These are phyloP conservation scores for Arctopsyche grandis DNA, from an alignment of 1,140 invertebrate genomes.

Conservation along the genomic window DNA sequence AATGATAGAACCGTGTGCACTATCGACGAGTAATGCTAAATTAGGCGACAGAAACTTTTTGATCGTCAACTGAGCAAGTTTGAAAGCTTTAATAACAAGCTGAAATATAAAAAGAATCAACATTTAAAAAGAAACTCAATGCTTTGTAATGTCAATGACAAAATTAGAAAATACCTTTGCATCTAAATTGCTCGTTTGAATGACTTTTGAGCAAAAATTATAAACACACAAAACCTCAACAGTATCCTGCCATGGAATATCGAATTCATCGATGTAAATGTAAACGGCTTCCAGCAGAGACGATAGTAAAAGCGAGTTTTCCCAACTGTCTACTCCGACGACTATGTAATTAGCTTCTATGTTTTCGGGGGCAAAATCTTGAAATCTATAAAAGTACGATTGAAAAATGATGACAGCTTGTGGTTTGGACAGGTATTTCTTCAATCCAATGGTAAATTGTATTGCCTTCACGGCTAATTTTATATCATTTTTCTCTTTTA, in stretches of 20 bases:
- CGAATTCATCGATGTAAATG: slow-evolving; percentile 73
- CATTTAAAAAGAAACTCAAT: background rate
- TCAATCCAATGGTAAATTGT: slow-evolving; percentile 68
- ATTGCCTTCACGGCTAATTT: slow-evolving; percentile 72
- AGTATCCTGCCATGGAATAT: slow-evolving; percentile 79
- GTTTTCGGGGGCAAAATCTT: slow-evolving; percentile 66
- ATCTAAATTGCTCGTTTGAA: slow-evolving; percentile 66
- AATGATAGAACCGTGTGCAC: slow-evolving; percentile 70
- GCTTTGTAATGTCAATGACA: background rate
- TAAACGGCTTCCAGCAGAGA: slow-evolving; percentile 72
- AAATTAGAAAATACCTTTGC: slow-evolving; percentile 62
- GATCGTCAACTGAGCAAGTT: slow-evolving; percentile 74
- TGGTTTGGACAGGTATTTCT: slow-evolving; percentile 68
- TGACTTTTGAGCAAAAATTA: slow-evolving; percentile 66
- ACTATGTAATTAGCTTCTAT: slow-evolving; percentile 53
- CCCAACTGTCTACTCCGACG: slow-evolving; percentile 42
- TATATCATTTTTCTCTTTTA: slow-evolving; percentile 64
- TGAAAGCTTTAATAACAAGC: slow-evolving; percentile 75
- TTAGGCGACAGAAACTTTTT: slow-evolving; percentile 80
- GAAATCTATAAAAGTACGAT: slow-evolving; percentile 72
- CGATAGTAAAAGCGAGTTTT: slow-evolving; percentile 66
- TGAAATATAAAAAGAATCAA: slow-evolving; percentile 57
- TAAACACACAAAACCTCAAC: slow-evolving; percentile 74
- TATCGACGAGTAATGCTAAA: slow-evolving; percentile 75
- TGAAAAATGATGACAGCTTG: slow-evolving; percentile 78